Conservation (phyloP, 2,797 vertebrate species). For the Phaenicophaeus curvirostris region DNA sequence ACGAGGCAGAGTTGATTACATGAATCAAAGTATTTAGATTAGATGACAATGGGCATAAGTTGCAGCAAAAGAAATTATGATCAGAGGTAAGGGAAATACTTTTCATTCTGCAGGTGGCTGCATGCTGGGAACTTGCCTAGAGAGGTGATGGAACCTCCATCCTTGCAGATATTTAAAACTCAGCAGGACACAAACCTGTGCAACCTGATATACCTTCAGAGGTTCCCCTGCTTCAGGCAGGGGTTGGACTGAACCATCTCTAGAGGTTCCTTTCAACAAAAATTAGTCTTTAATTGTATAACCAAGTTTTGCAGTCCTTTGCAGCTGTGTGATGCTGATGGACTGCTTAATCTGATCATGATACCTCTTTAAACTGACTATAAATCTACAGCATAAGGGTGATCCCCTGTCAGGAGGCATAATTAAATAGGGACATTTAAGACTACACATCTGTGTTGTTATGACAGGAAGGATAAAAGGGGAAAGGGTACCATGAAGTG, state of each 20-base stretch:
- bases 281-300: background rate
- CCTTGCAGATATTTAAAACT: background rate
- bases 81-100: background rate
- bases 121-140: background rate
- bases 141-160: background rate
- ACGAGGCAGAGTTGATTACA: background rate
- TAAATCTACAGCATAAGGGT: background rate
- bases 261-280: background rate
- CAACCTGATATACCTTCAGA: background rate
- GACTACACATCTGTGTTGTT: background rate
- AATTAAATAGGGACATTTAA: background rate
- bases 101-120: background rate
- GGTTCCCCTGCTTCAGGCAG: background rate
- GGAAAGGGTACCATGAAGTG: background rate
- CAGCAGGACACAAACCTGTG: background rate
- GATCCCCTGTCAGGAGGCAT: background rate
- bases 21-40: background rate
- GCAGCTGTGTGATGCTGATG: background rate
- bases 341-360: background rate
- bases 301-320: background rate
- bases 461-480: background rate
- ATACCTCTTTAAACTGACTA: background rate
- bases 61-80: background rate
- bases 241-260: background rate
- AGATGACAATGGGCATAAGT: background rate